Base-by-base conservation (phyloP, 2,113 vertebrate genomes). In the Ascaphus truei region DNA sequence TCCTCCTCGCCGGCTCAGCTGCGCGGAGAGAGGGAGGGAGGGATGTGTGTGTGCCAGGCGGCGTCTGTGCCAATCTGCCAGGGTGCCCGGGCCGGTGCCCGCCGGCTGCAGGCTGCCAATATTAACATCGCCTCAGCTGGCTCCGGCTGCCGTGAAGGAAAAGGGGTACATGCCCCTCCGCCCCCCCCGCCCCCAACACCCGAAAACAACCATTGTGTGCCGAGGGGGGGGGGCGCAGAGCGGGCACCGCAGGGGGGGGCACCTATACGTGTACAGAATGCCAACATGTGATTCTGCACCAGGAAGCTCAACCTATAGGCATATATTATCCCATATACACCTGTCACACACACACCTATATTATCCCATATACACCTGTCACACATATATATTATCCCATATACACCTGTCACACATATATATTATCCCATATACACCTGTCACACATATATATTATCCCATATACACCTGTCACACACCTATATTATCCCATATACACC, bases 1-100 rank as follows among this genome's bases (percentile, higher is more conserved):
- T 80, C 73, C 68, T 61, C 25, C 7, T 25, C 62, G 72, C 53
- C 6, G 87, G 81, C 86, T 88, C 89, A 91, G 89, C 88, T 91
- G 88, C 7, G 83, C 78, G 1, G 36, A 62, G 9, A 64, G 33
- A 69, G 52, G 16, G 62, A 79, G 67, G 71, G 73, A 81, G 79
- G 76, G 36, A 72, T 75, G 67, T 57, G 64, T 57, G 64, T 41
- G 63, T 55, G 50, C 65, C 63, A 76, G 72, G 65, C 61, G 72
- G 57, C 77, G 77, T 72, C 81, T 86, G 84, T 85, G 83, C 61
- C 75, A 72, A 71, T 71, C 71, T 82, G 84, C 86, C 86, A 82
- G 81, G 78, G 77, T 77, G 75, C 77, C 83, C 81, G 76, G 82
- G 80, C 84, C 84, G 83, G 80, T 74, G 79, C 82, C 76, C 79